These are phyloP conservation scores for Aleiodes alternator DNA, from an alignment of 2,888 invertebrate genomes.

Conservation along the genomic window DNA sequence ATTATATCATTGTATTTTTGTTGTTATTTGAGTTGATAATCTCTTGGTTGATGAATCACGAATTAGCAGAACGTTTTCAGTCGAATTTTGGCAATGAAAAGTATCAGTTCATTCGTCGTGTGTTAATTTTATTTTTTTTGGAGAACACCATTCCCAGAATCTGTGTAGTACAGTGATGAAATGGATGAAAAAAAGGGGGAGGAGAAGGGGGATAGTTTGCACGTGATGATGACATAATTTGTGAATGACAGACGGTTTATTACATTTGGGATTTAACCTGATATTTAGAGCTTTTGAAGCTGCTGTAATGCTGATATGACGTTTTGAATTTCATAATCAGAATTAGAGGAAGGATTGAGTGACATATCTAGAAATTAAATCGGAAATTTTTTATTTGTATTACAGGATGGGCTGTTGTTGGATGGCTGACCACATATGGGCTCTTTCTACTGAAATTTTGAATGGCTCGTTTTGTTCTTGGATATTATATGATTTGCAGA, in stretches of 20 bases:
- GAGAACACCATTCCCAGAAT: too few species aligned
- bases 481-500: too few species aligned
- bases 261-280: neutral
- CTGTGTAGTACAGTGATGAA: too few species aligned
- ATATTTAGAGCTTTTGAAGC: slow-evolving; percentile 12
- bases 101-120: too few species aligned
- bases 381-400: neutral
- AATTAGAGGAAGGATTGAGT: slow-evolving; percentile 17
- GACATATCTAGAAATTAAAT: slow-evolving; percentile 12
- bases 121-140: too few species aligned
- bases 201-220: neutral
- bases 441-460: neutral
- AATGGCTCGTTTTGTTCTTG: too few species aligned
- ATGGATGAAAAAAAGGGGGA: neutral
- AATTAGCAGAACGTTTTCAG: too few species aligned
- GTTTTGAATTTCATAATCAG: slow-evolving; percentile 10
- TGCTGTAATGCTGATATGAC: slow-evolving; percentile 12
- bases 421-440: slow-evolving; percentile 5
- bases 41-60: too few species aligned
- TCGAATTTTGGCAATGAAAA: too few species aligned
- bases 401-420: neutral
- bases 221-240: slow-evolving; percentile 4
- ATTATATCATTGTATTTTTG: too few species aligned
- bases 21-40: too few species aligned
- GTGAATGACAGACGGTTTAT: slow-evolving; percentile 22